Evolutionary conservation across 2,797 vertebrate species (phyloP).

Genomic region (Rhodeus uyekii): DNA sequence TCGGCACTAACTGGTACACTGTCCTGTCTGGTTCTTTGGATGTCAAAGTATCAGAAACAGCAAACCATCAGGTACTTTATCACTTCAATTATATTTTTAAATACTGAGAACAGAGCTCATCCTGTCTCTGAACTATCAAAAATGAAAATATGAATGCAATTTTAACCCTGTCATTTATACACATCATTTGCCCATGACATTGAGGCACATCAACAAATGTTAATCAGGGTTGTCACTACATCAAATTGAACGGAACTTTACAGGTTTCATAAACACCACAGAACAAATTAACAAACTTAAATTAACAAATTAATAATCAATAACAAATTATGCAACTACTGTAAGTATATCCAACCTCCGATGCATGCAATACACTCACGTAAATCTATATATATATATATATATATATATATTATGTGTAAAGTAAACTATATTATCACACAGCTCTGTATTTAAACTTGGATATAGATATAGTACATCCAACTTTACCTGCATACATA

Average conservation of each 20-base stretch:
- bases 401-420: no score
- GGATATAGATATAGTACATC: background rate
- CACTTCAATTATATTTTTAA: background rate
- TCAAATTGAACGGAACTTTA: background rate
- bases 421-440: background rate
- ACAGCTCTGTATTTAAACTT: background rate
- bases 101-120: background rate
- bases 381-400: background rate
- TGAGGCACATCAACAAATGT: background rate
- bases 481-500: background rate
- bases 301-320: no score
- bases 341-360: background rate
- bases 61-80: slow-evolving; percentile 91
- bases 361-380: background rate
- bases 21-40: slow-evolving; percentile 97
- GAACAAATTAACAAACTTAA: no score
- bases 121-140: background rate
- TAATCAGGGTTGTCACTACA: background rate
- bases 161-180: background rate
- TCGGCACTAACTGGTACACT: slow-evolving; percentile 97
- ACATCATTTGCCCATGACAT: background rate
- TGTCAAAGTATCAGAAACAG: slow-evolving; percentile 98
- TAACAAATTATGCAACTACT: background rate
- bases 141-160: background rate
- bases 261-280: background rate